Base-by-base conservation (phyloP, 2,797 vertebrate genomes). In the Poeciliopsis presidionis region DNA sequence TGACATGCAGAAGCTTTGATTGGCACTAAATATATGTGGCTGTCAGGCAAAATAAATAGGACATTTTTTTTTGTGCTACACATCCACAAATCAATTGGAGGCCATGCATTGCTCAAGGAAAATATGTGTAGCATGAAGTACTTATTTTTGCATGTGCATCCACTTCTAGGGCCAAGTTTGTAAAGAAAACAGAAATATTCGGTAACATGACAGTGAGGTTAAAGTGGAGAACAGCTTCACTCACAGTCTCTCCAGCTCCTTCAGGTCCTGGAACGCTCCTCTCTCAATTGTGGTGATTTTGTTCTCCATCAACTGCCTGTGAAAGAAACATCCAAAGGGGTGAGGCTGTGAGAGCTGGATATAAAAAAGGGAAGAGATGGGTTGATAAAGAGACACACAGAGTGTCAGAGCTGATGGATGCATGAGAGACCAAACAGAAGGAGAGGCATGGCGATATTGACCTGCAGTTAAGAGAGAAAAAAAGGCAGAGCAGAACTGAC, bases 251-350 rank as follows among this genome's bases (percentile, higher is more conserved):
- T 99, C 98, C 63, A 99, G 96, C 93, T 99, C 98, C 88, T 98
- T 99, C 89, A 99, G 95, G 91, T 99, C 98, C 94, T 99, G 97
- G 94, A 99, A 99, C 65, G 98, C 96, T 91, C 98, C 98, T 93
- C 98, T 96, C 92, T 99, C 98, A 41, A 99, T 98, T 69, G 97
- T 90, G 53, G 95, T 98, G 91, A 99, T 98, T 93, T 97, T 98
- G 93, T 99, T 99, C 90, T 99, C 98, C 96, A 98, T 98, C 92
- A 99, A 95, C 93, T 99, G 98, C 81, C 98, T 99, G 93, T 59
- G 80, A 90, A 83, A 91, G 69, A 89, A 72, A 88, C 70, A 87
- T 72, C 74, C 70, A 81, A 59, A 90, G 61, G 74, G 70, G 81
- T 84, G 79, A 87, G 81, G 82, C 76, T 72, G 77, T 70, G 59